Evolutionary conservation across 2,888 invertebrate species (phyloP), one percentile per base, ranked within the genome.

Genomic region (Parnassius glacialis): DNA sequence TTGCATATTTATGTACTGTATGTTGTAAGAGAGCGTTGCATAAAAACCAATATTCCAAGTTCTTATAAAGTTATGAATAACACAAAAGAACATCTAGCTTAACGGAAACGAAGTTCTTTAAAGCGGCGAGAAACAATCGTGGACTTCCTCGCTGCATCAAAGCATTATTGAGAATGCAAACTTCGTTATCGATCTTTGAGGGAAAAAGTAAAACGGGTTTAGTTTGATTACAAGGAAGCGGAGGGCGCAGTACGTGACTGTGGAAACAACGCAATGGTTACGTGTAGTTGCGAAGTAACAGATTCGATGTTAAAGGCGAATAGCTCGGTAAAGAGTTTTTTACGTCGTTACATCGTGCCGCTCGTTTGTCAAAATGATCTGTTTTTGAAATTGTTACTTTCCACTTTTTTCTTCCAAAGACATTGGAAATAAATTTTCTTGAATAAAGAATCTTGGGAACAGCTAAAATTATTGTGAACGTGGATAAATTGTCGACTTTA

Each of bases 141-240:
- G 47, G 56, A 16, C 25, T 57, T 52, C 51, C 51, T 44, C 47
- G 48, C 16, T 61, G 55, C 61, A 59, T 52, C 59, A 47, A 57
- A 57, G 52, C 50, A 48, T 43, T 55, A 56, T 41, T 61, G 41
- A 52, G 61, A 61, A 61, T 61, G 61, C 56, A 61, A 61, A 57
- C 56, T 51, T 61, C 52, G 61, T 61, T 61, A 61, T 61, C 56
- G 61, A 61, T 61, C 61, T 56, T 56, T 57, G 61, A 56, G 25
- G 61, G 54, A 55, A 61, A 61, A 61, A 57, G 56, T 61, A 61
- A 56, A 61, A 61, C 61, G 52, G 56, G 52, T 61, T 56, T 61
- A 61, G 61, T 61, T 61, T 61, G 61, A 61, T 61, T 57, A 61
- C 56, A 25, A 45, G 56, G n/a, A 61, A 61, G 51, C 56, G 61